These are phyloP conservation scores for Paelopatides confundens DNA, from an alignment of 53 echinoderm and acorn worm genomes.

Conservation along the genomic window DNA sequence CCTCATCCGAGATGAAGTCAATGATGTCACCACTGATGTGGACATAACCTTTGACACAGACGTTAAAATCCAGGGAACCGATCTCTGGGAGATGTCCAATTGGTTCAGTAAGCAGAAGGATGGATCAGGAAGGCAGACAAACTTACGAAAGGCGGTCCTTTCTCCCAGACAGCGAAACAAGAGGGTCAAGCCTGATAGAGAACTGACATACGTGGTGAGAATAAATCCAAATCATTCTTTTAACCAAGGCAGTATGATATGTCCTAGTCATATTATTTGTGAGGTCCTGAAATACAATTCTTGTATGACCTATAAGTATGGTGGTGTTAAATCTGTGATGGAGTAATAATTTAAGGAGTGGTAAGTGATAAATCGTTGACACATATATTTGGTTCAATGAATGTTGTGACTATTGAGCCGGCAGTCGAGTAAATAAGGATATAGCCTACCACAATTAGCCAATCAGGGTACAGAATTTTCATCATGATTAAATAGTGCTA, in stretches of 20 bases:
- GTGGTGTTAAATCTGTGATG: too few species aligned
- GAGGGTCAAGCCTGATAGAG: constrained; percentile 16
- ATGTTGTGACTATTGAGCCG: too few species aligned
- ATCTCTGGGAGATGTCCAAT: constrained; percentile 63
- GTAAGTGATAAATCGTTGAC: too few species aligned
- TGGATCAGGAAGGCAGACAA: constrained; percentile 39
- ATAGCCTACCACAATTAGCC: too few species aligned
- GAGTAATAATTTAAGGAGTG: too few species aligned
- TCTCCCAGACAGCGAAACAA: constrained; percentile 4
- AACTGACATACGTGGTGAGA: background rate
- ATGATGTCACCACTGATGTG: constrained; percentile 35
- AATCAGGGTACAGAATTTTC: too few species aligned
- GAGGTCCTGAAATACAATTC: too few species aligned
- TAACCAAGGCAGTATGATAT: background rate
- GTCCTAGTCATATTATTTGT: too few species aligned
- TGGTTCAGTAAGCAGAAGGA: constrained; percentile 61
- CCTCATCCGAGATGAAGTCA: constrained; percentile 1
- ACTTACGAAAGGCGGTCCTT: constrained; percentile 15
- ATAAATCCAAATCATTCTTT: background rate
- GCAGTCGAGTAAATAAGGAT: too few species aligned
- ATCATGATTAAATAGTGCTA: too few species aligned
- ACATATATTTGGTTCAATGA: too few species aligned
- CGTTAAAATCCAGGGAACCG: constrained; percentile 29
- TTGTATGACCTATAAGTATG: too few species aligned
- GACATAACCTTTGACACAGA: constrained; percentile 32